A percentile compares a stretch with the other conserved stretches of the same genome.
These are phyloP conservation scores for Loxodonta africana DNA, from an alignment of 2,113 vertebrate genomes.

Conservation along the genomic window DNA sequence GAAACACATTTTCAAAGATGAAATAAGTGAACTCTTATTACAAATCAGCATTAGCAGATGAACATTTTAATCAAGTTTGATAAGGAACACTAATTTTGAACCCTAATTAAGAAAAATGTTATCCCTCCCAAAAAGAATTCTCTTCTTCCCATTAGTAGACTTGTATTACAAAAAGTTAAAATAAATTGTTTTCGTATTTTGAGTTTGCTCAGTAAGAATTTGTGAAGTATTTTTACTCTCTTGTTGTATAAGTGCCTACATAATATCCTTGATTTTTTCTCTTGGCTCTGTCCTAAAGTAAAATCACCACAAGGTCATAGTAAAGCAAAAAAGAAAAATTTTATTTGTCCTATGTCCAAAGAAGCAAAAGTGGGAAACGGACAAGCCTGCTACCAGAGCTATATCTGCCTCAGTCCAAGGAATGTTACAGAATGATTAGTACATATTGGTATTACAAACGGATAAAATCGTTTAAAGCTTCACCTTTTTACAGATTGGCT, in stretches of 20 bases:
- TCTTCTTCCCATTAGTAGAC: background rate
- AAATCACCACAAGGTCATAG: too few relatives aligned
- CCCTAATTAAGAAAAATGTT: background rate
- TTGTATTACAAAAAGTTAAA: background rate
- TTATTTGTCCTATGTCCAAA: too few relatives aligned
- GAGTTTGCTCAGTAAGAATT: background rate
- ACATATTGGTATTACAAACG: too few relatives aligned
- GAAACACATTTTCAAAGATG: too few relatives aligned
- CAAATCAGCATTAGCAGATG: background rate
- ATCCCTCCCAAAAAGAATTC: background rate
- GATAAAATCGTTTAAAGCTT: too few relatives aligned
- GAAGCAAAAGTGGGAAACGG: too few relatives aligned
- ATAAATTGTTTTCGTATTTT: background rate
- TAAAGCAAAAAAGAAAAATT: too few relatives aligned
- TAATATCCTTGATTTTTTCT: background rate
- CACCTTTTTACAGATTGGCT: too few relatives aligned
- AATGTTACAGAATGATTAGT: too few relatives aligned
- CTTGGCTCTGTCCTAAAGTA: background rate
- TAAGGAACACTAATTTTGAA: conserved; percentile 35
- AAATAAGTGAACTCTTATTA: background rate
- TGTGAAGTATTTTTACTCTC: background rate
- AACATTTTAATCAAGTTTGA: background rate
- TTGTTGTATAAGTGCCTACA: background rate
- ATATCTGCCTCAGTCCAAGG: too few relatives aligned
- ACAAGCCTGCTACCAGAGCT: too few relatives aligned